A percentile compares a stretch with the other conserved stretches of the same genome.
Evolutionary conservation across 2,888 invertebrate species (phyloP).

Genomic region (Loripinus fragilis): DNA sequence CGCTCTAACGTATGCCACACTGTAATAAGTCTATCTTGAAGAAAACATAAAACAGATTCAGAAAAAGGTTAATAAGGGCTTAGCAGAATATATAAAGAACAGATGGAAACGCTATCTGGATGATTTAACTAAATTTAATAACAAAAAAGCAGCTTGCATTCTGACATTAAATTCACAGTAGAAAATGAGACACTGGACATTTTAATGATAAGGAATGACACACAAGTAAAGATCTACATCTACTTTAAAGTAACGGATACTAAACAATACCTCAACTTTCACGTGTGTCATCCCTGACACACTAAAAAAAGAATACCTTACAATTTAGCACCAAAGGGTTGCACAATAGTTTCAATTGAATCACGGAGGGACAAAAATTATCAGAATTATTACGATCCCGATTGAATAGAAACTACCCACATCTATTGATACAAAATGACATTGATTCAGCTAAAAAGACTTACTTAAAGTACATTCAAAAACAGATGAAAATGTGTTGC

Average conservation of each 20-base stretch:
- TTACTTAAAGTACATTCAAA: background rate
- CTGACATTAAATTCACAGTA: background rate
- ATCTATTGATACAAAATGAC: background rate
- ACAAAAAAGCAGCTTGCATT: background rate
- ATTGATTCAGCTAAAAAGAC: constrained; percentile 1
- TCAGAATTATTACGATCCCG: background rate
- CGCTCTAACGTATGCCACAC: background rate
- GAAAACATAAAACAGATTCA: background rate
- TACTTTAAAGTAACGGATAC: background rate
- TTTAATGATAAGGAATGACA: background rate
- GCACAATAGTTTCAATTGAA: background rate
- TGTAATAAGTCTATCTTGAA: background rate
- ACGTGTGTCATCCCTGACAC: background rate
- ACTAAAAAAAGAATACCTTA: constrained; percentile 2
- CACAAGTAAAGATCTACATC: background rate
- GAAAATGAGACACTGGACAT: background rate
- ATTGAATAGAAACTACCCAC: background rate
- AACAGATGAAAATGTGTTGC: background rate
- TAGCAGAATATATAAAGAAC: background rate
- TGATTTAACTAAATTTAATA: background rate
- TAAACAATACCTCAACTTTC: background rate
- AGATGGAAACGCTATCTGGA: background rate
- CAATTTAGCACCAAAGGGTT: background rate
- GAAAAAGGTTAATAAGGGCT: background rate
- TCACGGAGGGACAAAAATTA: background rate